A percentile compares a stretch with the other conserved stretches of the same genome.
These are phyloP conservation scores for Callaeas wilsoni DNA, from an alignment of 2,113 vertebrate genomes.

Conservation along the genomic window DNA sequence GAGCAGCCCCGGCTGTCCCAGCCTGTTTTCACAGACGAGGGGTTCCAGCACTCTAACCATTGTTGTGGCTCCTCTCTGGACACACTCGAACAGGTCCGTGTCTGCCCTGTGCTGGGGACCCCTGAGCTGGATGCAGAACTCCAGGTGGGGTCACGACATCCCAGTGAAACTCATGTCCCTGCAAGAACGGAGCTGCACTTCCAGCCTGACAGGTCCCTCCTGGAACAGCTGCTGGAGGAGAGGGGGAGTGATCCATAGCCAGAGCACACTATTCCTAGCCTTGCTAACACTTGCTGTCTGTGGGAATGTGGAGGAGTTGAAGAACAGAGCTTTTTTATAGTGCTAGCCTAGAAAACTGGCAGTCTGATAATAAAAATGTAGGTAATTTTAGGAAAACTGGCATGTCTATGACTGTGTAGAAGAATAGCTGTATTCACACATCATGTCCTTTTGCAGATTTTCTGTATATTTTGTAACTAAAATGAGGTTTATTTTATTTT, in stretches of 20 bases:
- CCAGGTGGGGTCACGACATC: background rate
- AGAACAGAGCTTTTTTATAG: background rate
- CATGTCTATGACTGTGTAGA: background rate
- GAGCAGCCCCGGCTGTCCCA: background rate
- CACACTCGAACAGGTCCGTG: rapidly evolving
- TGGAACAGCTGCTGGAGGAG: background rate
- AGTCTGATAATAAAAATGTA: background rate
- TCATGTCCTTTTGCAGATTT: background rate
- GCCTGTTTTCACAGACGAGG: background rate
- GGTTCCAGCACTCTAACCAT: background rate
- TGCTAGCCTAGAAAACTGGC: background rate
- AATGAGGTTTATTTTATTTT: rapidly evolving
- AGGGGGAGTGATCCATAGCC: background rate
- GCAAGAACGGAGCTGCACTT: rapidly evolving
- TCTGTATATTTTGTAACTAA: background rate
- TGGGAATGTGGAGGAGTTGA: background rate
- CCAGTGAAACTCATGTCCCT: background rate
- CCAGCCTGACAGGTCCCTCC: background rate
- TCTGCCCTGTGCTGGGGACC: background rate
- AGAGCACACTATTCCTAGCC: background rate
- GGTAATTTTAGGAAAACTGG: background rate
- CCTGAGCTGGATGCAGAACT: background rate
- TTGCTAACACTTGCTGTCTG: background rate
- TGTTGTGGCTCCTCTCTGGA: background rate
- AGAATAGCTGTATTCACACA: background rate